Evolutionary conservation across 2,888 invertebrate genomes (phyloP).

Genomic region (Pseudolycoriella hygida): DNA sequence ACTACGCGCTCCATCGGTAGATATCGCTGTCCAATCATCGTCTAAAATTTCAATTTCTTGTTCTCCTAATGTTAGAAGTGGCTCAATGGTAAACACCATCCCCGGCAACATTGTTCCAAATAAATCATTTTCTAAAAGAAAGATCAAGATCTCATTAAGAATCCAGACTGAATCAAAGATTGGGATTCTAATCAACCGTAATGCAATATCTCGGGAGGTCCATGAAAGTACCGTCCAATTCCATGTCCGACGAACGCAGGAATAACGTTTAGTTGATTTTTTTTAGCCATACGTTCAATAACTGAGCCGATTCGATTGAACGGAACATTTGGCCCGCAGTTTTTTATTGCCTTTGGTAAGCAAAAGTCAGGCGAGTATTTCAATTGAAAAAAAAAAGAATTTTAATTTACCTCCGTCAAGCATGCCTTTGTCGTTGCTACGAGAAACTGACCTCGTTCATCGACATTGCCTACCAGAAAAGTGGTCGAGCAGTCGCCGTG

Average conservation of each 20-base stretch:
- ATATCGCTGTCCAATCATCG: conserved; percentile 88
- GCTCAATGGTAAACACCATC: conserved; percentile 95
- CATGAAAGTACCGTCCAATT: conserved; percentile 83
- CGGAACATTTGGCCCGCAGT: conserved; percentile 40
- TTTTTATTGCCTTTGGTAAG: conserved; percentile 31
- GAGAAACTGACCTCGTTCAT: conserved; percentile 49
- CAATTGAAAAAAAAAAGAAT: not conserved
- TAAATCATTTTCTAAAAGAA: conserved; percentile 38
- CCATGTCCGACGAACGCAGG: conserved; percentile 83
- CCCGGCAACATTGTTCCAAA: conserved; percentile 61
- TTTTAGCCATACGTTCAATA: conserved; percentile 44
- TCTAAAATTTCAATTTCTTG: conserved; percentile 48
- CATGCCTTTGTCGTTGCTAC: conserved; percentile 54
- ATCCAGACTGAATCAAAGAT: too few relatives aligned
- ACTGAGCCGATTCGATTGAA: conserved; percentile 43
- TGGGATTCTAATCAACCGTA: conserved; percentile 34
- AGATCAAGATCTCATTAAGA: too few relatives aligned
- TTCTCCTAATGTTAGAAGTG: conserved; percentile 61
- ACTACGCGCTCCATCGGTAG: conserved; percentile 59
- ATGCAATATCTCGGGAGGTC: conserved; percentile 78
- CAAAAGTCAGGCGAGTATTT: not conserved
- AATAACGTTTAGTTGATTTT: conserved; percentile 46
- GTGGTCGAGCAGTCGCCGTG: conserved; percentile 90
- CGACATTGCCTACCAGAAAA: conserved; percentile 67
- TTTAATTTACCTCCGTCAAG: conserved; percentile 39